A percentile compares a stretch with the other conserved stretches of the same genome.
Evolutionary conservation across 2,888 invertebrate species (phyloP).

Genomic region (Cyrtodaria siliqua): DNA sequence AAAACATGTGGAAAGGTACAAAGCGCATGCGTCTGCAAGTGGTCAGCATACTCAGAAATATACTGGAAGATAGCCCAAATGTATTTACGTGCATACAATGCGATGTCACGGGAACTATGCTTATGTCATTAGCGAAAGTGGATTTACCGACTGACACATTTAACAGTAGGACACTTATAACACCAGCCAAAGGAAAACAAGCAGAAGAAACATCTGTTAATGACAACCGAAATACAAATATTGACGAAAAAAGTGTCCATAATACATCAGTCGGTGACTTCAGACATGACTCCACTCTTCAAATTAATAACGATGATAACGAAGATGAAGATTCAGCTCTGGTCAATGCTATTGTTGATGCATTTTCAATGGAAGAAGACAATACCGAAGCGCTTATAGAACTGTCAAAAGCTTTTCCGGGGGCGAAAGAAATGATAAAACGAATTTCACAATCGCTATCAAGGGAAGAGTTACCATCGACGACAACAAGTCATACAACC

Average conservation of each 20-base stretch:
- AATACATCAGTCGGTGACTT: too few species aligned
- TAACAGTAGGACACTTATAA: too few species aligned
- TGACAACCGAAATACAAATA: too few species aligned
- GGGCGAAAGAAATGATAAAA: neutral
- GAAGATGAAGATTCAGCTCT: constrained; percentile 2
- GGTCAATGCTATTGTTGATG: constrained; percentile 4
- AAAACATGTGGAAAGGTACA: constrained; percentile 29
- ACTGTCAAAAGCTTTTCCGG: neutral
- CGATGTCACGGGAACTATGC: neutral
- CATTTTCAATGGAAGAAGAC: constrained; percentile 4
- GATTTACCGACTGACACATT: too few species aligned
- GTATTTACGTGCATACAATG: neutral
- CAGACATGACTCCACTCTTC: too few species aligned
- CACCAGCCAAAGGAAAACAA: too few species aligned
- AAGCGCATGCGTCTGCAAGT: neutral
- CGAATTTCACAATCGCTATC: neutral
- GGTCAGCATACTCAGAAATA: neutral
- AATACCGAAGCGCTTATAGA: neutral
- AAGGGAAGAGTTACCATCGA: too few species aligned
- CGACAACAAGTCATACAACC: too few species aligned
- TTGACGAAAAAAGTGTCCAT: too few species aligned
- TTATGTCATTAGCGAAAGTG: too few species aligned
- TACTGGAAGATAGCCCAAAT: constrained; percentile 9
- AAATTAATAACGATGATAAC: neutral
- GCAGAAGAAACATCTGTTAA: too few species aligned